Evolutionary conservation across 2,888 invertebrate genomes (phyloP), one percentile per base, ranked within the genome.

Genomic region (Agelastica alni): DNA sequence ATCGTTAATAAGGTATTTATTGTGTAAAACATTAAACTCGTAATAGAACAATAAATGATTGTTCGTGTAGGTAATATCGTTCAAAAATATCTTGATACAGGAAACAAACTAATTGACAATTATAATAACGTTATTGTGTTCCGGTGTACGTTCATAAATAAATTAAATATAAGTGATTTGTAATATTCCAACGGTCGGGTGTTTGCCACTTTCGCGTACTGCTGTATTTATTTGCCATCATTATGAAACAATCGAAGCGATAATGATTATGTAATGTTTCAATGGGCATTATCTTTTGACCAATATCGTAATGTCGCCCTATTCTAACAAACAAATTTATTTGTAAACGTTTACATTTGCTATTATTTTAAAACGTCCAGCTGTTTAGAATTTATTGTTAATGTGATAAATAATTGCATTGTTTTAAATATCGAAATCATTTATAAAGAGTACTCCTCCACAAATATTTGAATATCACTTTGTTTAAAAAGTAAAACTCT

Each of bases 251-350:
- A 58, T 60, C 54, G 58, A 56, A 53, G 43, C 41, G 53, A 26
- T 60, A 60, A 60, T 60, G 58, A 58, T 53, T 58, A 54, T 51
- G 57, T 60, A 47, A 60, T 58, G 53, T 48, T 56, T 55, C 60
- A 53, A 60, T 56, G 51, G 37, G 51, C 55, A 60, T 60, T 58
- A 60, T 53, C 56, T 55, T 56, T 53, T 56, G 49, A 48, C 39
- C 28, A 31, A 48, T 39, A 17, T 39, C 39, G 47, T 13, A 36
- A 36, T n/a, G n/a, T 22, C 26, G 20, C 13, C 41, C 20, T 20
- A 41, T 18, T 12, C 10, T 41, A 16, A 20, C 26, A 5, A 12
- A 12, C 22, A 41, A 41, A 22, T 41, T 20, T 41, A 22, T 13
- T 26, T 41, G 10, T 7, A 22, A 26, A 41, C 22, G 41, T 12